Percentiles rank a stretch among this genome's conserved stretches.
These are phyloP conservation scores for Piaya cayana DNA, from an alignment of 2,113 vertebrate species.

Conservation along the genomic window DNA sequence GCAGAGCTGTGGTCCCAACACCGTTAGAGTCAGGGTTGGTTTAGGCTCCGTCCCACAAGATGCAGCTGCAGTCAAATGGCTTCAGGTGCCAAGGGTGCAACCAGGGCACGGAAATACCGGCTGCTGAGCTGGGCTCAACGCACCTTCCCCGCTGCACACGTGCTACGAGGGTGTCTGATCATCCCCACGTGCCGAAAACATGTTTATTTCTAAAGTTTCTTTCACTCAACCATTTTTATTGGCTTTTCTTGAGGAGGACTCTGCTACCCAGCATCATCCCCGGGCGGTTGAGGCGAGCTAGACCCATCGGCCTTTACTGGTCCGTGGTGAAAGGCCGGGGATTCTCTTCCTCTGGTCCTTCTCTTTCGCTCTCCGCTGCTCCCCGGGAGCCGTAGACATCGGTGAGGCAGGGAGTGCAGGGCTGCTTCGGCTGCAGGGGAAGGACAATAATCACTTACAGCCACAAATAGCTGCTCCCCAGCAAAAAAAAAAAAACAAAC, in stretches of 20 bases:
- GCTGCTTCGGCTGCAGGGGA: rapidly evolving
- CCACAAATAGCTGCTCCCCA: neutral
- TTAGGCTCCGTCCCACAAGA: no score
- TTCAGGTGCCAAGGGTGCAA: no score
- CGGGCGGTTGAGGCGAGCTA: neutral
- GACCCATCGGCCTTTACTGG: neutral
- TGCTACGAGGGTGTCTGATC: rapidly evolving
- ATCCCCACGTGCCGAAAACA: rapidly evolving
- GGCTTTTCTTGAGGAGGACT: neutral
- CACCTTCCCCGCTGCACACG: neutral
- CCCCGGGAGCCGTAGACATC: rapidly evolving
- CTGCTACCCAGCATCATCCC: neutral
- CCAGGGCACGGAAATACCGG: no score
- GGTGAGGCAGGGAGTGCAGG: rapidly evolving
- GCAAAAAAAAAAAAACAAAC: neutral
- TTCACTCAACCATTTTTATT: neutral
- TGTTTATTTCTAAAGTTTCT: rapidly evolving
- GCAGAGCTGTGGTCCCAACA: no score
- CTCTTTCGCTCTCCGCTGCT: neutral
- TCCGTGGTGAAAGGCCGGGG: neutral
- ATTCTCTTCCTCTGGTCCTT: neutral
- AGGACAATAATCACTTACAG: rapidly evolving
- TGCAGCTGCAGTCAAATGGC: no score
- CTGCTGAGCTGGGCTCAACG: neutral
- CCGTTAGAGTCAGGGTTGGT: no score